Base-by-base conservation (phyloP, 2,888 invertebrate genomes). In the Lydus trimaculatus region DNA sequence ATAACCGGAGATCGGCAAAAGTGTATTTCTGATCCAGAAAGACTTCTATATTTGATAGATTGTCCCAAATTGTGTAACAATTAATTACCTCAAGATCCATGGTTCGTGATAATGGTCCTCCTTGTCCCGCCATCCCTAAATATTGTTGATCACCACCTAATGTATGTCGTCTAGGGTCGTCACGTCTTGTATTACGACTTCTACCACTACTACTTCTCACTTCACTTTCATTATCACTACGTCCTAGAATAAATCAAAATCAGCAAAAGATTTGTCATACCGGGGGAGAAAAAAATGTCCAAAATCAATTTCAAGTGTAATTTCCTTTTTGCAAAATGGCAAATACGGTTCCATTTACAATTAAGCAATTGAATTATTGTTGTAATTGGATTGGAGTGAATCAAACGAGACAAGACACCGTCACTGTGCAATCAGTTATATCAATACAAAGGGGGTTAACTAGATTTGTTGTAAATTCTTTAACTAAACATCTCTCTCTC, bases 91-190 rank as follows among this genome's bases (percentile, higher is more conserved):
- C 94, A 79, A 94, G 88, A 80, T 94, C 93, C 88, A 92, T 90
- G 66, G 91, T 90, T 76, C 91, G 88, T 69, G 88, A 85, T 74
- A 88, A 80, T 78, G 85, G 85, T 87, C 87, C 89, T 84, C 82
- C 89, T 85, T 85, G 90, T 79, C 84, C 87, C 80, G 83, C 88
- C 88, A 76, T 90, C 80, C 80, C 89, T 87, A 80, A 88, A 86
- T 91, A 91, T 20, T 92, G 88, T 80, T 93, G 92, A 80, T 94
- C 93, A 78, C 87, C 88, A 62, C 92, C 91, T 70, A 95, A 89
- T 7, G 95, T 95, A 84, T 95, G 95, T 20, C 95, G 89, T 15
- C 95, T 89, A 5, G 94, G 93, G 84, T 95, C 95, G 85, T 95
- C 94, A 52, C 94, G 87, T 4, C 90, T 86, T 7, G 89, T 88